phyloP scores from a whole-genome alignment of 64 coral and sea anemone species.

The Montipora efflorescens region DNA sequence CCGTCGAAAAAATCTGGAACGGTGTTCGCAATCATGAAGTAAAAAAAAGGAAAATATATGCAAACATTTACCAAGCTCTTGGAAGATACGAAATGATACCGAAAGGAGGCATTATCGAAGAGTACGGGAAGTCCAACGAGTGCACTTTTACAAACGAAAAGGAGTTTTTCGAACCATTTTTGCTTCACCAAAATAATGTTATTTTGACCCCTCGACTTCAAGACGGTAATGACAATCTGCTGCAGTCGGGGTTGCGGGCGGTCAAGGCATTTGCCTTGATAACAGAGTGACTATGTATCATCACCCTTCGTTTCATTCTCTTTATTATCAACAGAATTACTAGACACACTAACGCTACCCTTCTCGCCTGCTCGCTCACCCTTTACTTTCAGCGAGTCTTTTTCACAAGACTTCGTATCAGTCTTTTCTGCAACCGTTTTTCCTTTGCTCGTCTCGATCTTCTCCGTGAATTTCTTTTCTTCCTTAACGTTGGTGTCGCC shows the following conservation, averaged over 20 bases:
- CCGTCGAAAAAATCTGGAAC: not conserved
- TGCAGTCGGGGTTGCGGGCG: not conserved
- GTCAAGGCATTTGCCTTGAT: constrained; percentile 2
- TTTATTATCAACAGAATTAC: constrained; percentile 43
- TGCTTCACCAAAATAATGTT: too few species aligned
- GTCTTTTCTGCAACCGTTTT: constrained; percentile 16
- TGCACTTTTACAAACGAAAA: not conserved
- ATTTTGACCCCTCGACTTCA: not conserved
- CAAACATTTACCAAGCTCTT: not conserved
- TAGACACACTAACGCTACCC: constrained; percentile 41
- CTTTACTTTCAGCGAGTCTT: constrained; percentile 32
- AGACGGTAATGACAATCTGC: not conserved
- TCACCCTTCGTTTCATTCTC: constrained; percentile 60
- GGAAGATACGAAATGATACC: not conserved
- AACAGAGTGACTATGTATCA: constrained; percentile 52
- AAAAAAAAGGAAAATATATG: not conserved
- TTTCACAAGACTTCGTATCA: constrained; percentile 15
- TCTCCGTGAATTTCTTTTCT: not conserved
- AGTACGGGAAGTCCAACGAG: not conserved
- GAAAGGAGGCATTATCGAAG: not conserved
- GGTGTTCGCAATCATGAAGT: not conserved
- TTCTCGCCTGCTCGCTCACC: not conserved
- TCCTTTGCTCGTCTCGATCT: not conserved
- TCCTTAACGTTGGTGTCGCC: not conserved
- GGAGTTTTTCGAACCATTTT: not conserved